Base-by-base conservation (phyloP, 2,797 vertebrate genomes). In the Clarias laeviceps region DNA sequence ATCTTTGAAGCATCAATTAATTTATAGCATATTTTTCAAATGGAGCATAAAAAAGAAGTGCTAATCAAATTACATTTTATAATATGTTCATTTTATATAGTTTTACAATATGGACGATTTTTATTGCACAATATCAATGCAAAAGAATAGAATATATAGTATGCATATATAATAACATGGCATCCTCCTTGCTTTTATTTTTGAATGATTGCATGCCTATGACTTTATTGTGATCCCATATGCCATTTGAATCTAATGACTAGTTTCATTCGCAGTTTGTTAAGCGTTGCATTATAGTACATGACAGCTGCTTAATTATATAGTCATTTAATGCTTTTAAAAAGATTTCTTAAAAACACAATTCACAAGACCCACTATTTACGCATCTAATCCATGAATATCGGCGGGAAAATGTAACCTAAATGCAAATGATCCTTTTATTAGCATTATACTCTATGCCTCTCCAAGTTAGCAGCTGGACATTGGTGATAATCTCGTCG, bases 401-500 rank as follows among this genome's bases (percentile, higher is more conserved):
- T 65, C 45, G 20, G 17, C 61, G 7, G n/a, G 65, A 50, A 50
- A 80, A 17, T 15, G 3, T 24, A 45, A 64, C 12, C 24, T 5
- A 74, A 65, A 22, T 73, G 29, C 12, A 6, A 27, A 14, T 72
- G 8, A 54, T 74, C 54, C 22, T 37, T 72, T 66, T 45, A 50
- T 83, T 59, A 78, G 18, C 29, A 80, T 74, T 80, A 66, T 76
- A n/a, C 54, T 82, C 59, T 83, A 29, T 88, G 56, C 27, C 76
- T 83, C 74, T 88, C 85, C 61, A 79, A 66, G 70, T 15, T 88
- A 98, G 97, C 97, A 97, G 40, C 93, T 99, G 93, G 97, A 98
- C 91, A 97, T 98, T 69, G 98, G 97, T 4, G 97, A 99, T 86
- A 98, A 97, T 87, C 92, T 98, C 84, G 91, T 96, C 84, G 96